A percentile compares a stretch with the other conserved stretches of the same genome.
Conservation (phyloP, 2,797 vertebrate species). For the Chiroxiphia lanceolata region DNA sequence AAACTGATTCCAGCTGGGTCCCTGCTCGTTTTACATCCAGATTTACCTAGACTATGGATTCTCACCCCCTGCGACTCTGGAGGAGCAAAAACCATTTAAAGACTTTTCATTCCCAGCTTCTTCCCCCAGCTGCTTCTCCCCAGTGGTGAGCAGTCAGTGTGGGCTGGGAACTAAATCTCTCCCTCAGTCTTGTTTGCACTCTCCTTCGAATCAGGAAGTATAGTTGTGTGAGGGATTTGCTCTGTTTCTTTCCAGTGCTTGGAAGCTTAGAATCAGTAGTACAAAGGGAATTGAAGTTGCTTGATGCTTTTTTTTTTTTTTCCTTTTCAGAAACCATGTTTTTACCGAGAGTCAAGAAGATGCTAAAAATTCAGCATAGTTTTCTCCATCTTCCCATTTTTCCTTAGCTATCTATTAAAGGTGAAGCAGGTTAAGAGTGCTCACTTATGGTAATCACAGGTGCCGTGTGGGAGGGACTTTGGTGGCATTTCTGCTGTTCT, state of each 20-base stretch:
- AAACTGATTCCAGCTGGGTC: constrained; percentile 66
- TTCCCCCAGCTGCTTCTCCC: neutral
- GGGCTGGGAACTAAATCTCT: constrained; percentile 15
- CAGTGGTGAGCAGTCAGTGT: neutral
- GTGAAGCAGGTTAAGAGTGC: constrained; percentile 1
- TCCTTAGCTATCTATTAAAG: neutral
- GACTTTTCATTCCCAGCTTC: neutral
- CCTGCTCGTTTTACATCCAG: constrained; percentile 65
- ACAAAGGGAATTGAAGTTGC: neutral
- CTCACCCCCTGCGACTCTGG: neutral
- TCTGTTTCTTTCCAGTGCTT: neutral
- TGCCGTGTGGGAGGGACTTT: neutral
- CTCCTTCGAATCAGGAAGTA: neutral
- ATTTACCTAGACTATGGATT: constrained; percentile 56
- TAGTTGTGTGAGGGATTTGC: neutral
- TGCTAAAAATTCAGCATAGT: neutral
- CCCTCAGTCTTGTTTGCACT: neutral
- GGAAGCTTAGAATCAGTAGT: neutral
- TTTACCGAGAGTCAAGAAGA: neutral
- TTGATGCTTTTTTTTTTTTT: neutral
- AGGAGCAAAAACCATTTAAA: constrained; percentile 44
- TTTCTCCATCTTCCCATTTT: neutral
- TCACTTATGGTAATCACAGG: neutral
- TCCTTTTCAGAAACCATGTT: neutral
- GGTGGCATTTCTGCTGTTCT: constrained; percentile 34